A percentile compares a stretch with the other conserved stretches of the same genome.
phyloP scores from a whole-genome alignment of 1,140 invertebrate genomes.

The Chelonus insularis region DNA sequence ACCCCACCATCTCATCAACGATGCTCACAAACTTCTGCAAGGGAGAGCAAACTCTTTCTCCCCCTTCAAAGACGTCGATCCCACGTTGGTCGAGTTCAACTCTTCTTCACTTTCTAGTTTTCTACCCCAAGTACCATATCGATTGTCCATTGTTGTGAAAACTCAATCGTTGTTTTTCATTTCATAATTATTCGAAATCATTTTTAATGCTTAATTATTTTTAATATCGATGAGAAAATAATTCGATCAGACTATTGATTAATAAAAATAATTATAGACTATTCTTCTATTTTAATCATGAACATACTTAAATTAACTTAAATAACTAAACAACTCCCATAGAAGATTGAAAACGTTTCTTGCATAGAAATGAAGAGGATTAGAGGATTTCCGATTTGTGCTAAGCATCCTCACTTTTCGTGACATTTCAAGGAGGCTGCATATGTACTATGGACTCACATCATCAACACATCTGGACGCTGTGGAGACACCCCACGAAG shows the following conservation, averaged over 20 bases:
- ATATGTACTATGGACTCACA: not conserved
- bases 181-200: not conserved
- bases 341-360: too few species aligned
- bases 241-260: too few species aligned
- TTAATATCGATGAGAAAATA: too few species aligned
- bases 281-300: too few species aligned
- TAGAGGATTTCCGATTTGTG: too few species aligned
- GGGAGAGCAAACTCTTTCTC: conserved; percentile 14
- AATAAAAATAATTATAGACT: too few species aligned
- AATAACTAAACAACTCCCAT: too few species aligned
- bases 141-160: not conserved
- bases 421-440: not conserved
- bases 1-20: conserved; percentile 23
- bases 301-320: too few species aligned
- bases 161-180: not conserved
- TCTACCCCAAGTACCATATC: conserved; percentile 5
- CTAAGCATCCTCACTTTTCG: too few species aligned
- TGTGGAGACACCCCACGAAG: conserved; percentile 1
- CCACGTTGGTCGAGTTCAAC: conserved; percentile 1
- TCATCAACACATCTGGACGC: not conserved
- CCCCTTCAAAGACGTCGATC: conserved; percentile 32
- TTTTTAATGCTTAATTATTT: too few species aligned
- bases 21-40: not conserved
- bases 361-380: too few species aligned
- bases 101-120: conserved; percentile 9